Percentiles rank a stretch among this genome's conserved stretches.
Conservation (phyloP, 2,888 invertebrate genomes). For the Mythimna vitellina region DNA sequence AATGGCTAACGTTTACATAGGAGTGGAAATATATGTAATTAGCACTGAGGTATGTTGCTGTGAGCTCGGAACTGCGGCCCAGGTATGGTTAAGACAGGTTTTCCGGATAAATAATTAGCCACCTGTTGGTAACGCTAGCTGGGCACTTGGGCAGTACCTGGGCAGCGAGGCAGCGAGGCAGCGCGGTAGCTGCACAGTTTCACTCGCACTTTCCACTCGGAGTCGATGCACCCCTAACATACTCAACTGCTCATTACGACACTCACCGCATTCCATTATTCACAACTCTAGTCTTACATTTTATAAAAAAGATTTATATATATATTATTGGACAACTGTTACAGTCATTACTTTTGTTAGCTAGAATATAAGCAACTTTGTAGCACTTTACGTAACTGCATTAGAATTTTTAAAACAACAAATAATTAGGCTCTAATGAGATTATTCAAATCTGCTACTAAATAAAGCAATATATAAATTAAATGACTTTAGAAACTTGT, state of each 20-base stretch:
- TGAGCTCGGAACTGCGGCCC: slow-evolving; percentile 39
- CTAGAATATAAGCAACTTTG: too few species aligned
- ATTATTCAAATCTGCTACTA: neutral
- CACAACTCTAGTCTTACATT: slow-evolving; percentile 22
- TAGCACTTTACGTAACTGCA: neutral
- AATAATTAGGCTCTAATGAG: neutral
- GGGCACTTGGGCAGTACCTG: slow-evolving; percentile 27
- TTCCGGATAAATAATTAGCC: slow-evolving; percentile 74
- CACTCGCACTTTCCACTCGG: slow-evolving; percentile 68
- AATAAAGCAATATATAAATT: neutral
- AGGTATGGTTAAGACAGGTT: slow-evolving; percentile 55
- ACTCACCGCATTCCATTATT: slow-evolving; percentile 44
- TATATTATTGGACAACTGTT: slow-evolving; percentile 5
- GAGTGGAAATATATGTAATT: slow-evolving; percentile 61
- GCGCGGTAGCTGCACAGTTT: slow-evolving; percentile 66
- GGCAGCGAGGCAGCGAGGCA: slow-evolving; percentile 39
- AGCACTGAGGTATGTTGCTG: slow-evolving; percentile 29
- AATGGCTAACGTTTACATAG: slow-evolving; percentile 50
- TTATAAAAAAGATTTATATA: slow-evolving; percentile 6
- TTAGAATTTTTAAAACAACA: neutral
- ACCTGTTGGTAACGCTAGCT: slow-evolving; percentile 62
- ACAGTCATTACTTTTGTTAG: neutral
- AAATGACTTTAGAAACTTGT: neutral
- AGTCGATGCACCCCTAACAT: slow-evolving; percentile 60
- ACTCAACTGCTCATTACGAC: slow-evolving; percentile 44